Conservation (phyloP, 2,797 vertebrate genomes). For the Paramormyrops hopkinsi region DNA sequence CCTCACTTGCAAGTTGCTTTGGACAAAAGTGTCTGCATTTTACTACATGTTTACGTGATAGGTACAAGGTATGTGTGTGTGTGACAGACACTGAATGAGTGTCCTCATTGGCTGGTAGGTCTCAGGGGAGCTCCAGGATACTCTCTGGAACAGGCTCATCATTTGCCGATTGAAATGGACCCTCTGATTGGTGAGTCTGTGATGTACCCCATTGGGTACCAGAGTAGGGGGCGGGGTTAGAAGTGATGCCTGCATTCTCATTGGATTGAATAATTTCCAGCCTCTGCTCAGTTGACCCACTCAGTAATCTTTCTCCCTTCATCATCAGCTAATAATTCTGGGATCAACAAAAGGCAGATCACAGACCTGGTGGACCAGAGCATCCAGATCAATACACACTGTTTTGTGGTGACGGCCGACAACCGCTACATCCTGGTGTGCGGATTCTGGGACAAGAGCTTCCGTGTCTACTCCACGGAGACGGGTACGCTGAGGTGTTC, state of each 20-base stretch:
- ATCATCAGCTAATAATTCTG: constrained; percentile 78
- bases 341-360: constrained; percentile 94
- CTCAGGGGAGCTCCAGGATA: constrained; percentile 94
- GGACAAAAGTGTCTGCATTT: neutral
- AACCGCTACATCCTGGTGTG: constrained; percentile 98
- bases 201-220: neutral
- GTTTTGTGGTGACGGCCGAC: constrained; percentile 97
- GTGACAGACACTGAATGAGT: constrained; percentile 14
- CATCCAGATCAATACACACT: constrained; percentile 96
- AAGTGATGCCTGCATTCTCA: neutral
- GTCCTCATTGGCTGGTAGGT: constrained; percentile 55
- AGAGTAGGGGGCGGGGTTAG: neutral
- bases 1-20: neutral
- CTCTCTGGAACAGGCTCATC: constrained; percentile 95
- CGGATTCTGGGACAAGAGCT: constrained; percentile 99
- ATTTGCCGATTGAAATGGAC: constrained; percentile 98
- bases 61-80: neutral
- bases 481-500: constrained; percentile 67
- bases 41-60: neutral
- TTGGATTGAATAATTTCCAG: neutral
- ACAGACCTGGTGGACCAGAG: constrained; percentile 98
- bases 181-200: constrained; percentile 79
- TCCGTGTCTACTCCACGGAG: constrained; percentile 95
- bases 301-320: neutral
- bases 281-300: neutral